phyloP scores from a whole-genome alignment of 64 coral and sea anemone species.

The Montipora cactus region DNA sequence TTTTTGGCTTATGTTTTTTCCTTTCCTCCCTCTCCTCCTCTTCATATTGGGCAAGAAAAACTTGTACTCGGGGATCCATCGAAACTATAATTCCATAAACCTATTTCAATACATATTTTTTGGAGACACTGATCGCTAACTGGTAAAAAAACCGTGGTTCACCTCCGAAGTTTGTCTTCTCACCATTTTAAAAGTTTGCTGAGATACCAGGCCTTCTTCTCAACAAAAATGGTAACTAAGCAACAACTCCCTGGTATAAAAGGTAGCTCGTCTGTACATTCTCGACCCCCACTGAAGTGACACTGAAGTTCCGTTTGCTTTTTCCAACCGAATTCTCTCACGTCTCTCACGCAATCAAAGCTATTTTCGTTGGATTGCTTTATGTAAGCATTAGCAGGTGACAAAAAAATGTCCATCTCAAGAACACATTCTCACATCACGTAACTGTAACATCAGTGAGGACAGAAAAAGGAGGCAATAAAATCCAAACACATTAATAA shows the following conservation, averaged over 20 bases:
- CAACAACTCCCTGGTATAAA: not conserved
- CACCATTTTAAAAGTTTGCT: not conserved
- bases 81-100: not conserved
- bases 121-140: not conserved
- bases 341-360: too few relatives aligned
- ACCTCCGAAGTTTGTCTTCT: too few relatives aligned
- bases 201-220: not conserved
- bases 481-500: too few relatives aligned
- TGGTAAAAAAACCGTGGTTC: not conserved
- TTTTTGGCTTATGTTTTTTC: conserved; percentile 50
- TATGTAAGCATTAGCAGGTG: too few relatives aligned
- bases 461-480: too few relatives aligned
- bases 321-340: too few relatives aligned
- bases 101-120: not conserved
- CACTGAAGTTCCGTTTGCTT: too few relatives aligned
- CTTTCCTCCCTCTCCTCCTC: conserved; percentile 69
- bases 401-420: too few relatives aligned
- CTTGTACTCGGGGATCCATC: conserved; percentile 93
- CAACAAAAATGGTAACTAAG: not conserved
- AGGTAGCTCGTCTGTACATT: not conserved
- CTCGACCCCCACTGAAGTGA: too few relatives aligned
- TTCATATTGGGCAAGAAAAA: conserved; percentile 77
- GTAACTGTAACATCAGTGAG: too few relatives aligned
- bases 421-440: too few relatives aligned
- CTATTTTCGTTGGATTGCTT: too few relatives aligned